Evolutionary conservation across 2,113 vertebrate species (phyloP), one percentile per base, ranked within the genome.

Genomic region (Tapirus terrestris): DNA sequence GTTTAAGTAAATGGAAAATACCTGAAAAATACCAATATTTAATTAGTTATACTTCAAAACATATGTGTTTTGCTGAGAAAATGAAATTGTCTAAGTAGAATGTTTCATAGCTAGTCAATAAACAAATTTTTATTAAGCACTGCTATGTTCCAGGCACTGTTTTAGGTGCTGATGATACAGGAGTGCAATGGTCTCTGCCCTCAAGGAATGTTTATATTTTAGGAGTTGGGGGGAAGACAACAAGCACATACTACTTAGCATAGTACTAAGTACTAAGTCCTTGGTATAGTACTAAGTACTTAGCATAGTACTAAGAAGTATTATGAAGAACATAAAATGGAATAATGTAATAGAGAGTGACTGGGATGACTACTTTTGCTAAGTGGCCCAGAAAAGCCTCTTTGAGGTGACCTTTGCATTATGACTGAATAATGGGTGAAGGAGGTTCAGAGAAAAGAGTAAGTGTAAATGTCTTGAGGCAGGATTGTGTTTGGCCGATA

Each of bases 41-140:
- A 23, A 65, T 83, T 96, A 58, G 79, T 94, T 89, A 53, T 9
- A 48, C 63, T 93, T 96, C 81, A 96, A 21, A 93, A 25, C 43
- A 39, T 68, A 48, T 75, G 27, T 88, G 36, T 56, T 82, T 93
- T 39, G 29, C 53, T 93, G 91, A 72, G 56, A 95, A 83, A 88
- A n/a, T 95, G 39, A 77, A 93, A 45, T 72, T 72, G 82, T 48
- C 5, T 56, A 88, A 45, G 65, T 86, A 31, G 70, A 77, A 67
- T 72, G 21, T 67, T 73, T 85, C 36, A 11, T 20, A 89, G 23
- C 83, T 89, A 67, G 36, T 92, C 53, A 25, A 10, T n/a, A 23
- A 87, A 27, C 11, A 39, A 10, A 27, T 72, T 67, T 95, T 29
- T 67, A 39, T 67, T 39, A 75, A 65, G 53, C 83, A 20, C 5